Evolutionary conservation across 1,140 invertebrate species (phyloP).

Genomic region (Penaeus japonicus): DNA sequence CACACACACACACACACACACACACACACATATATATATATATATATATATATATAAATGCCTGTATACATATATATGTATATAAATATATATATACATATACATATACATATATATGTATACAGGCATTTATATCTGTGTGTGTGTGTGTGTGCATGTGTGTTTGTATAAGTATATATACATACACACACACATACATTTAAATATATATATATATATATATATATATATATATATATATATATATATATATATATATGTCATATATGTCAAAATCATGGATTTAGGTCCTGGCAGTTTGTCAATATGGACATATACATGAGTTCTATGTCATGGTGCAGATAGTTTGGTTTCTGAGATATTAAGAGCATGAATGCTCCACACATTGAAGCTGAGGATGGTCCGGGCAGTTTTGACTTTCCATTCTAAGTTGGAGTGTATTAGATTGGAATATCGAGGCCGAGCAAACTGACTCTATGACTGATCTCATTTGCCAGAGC

Average conservation of each 20-base stretch:
- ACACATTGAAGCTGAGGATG: no score
- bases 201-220: neutral
- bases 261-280: no score
- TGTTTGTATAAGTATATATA: neutral
- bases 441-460: no score
- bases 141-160: neutral
- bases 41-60: neutral
- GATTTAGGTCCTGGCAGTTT: no score
- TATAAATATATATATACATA: neutral
- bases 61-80: neutral
- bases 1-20: neutral
- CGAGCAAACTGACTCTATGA: no score
- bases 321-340: no score
- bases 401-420: no score
- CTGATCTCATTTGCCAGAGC: no score
- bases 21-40: neutral
- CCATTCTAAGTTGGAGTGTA: no score
- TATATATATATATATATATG: conserved; percentile 2
- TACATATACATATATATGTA: neutral
- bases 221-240: conserved; percentile 3
- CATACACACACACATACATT: neutral
- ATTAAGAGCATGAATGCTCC: no score
- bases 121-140: neutral
- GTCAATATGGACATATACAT: no score
- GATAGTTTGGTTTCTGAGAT: no score